Percentiles rank a stretch among this genome's conserved stretches.
Conservation (phyloP, 2,888 invertebrate species). For the Meloe dianella region DNA sequence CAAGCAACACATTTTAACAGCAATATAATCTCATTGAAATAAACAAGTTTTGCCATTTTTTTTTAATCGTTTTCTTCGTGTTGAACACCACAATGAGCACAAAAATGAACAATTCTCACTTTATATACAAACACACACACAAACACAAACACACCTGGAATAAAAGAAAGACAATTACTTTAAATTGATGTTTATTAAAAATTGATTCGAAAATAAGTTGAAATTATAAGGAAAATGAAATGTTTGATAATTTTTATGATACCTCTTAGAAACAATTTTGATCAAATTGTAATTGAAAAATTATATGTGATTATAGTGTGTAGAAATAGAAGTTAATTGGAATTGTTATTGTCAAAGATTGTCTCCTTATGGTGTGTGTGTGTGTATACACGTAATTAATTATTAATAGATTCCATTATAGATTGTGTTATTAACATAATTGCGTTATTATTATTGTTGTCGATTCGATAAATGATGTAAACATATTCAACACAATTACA, state of each 20-base stretch:
- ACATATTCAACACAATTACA: too few relatives aligned
- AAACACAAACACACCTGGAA: too few relatives aligned
- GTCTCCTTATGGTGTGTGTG: too few relatives aligned
- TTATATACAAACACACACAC: neutral
- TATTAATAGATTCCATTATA: too few relatives aligned
- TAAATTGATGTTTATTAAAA: too few relatives aligned
- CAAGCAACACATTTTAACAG: neutral
- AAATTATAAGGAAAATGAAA: too few relatives aligned
- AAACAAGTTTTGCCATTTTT: neutral
- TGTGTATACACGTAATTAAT: neutral
- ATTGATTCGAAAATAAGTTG: too few relatives aligned
- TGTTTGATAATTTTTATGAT: too few relatives aligned
- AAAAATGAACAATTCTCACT: neutral
- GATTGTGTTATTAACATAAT: too few relatives aligned
- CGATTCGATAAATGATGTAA: too few relatives aligned
- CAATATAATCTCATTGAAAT: neutral
- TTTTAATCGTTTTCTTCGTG: neutral
- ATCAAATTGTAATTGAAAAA: neutral
- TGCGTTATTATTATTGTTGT: too few relatives aligned
- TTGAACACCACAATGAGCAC: neutral
- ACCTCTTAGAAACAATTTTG: neutral
- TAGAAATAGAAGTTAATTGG: neutral
- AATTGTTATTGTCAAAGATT: neutral
- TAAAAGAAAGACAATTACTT: too few relatives aligned
- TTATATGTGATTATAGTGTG: neutral